Evolutionary conservation across 2,888 invertebrate species (phyloP), one percentile per base, ranked within the genome.

Genomic region (Cheiracanthium punctorium): DNA sequence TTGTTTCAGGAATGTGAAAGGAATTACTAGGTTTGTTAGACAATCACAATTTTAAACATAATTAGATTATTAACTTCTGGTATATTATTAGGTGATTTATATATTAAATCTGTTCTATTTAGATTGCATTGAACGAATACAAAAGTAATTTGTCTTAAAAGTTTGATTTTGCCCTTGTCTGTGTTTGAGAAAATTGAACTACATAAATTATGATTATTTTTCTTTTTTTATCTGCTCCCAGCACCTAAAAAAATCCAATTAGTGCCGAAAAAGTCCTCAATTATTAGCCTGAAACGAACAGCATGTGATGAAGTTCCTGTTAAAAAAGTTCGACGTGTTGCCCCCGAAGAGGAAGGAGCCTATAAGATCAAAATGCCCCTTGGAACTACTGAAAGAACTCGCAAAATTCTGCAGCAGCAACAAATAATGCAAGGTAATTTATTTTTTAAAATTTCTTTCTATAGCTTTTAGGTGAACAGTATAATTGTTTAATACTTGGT

Each of bases 311-410:
- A 91, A 17, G 91, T 91, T 32, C 90, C 91, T 4, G 58, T 33
- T 8, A 91, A 91, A 52, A 91, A 91, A 65, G 90, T 90, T 52
- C 89, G 92, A n/a, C 88, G 91, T 71, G 92, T 92, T 32, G 90
- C 92, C 41, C 93, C 93, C 0, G 93, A 93, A 89, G 93, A 93
- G 89, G 94, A 94, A 89, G 94, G 93, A 10, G 90, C 91, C 30
- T 93, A 93, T 88, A 93, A 92, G 70, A 91, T 93, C 0, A 92
- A 91, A 79, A 92, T 93, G 92, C 93, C 93, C 0, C 91, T 92
- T 80, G 92, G 92, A 20, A 91, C 91, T 8, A 92, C 92, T 0
- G 90, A 91, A 1, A 91, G 91, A 88, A 92, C 92, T 88, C 91
- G 91, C 84, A 92, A 93, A 88, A 92, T 93, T 80, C 80, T 92